Conservation (phyloP, 2,113 vertebrate species). For the Sterna hirundo region DNA sequence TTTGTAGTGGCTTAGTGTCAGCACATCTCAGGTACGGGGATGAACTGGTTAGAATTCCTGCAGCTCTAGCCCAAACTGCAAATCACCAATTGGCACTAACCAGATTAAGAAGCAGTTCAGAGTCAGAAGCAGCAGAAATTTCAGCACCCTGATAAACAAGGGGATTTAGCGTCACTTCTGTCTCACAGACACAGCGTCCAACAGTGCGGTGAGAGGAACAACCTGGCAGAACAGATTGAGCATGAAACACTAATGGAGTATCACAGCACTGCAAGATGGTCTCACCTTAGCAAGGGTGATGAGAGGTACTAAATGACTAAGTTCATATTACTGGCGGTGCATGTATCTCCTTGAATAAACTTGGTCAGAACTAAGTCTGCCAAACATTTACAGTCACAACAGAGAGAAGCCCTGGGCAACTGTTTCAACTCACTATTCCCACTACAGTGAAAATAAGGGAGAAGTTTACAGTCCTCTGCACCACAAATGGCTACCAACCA, state of each 20-base stretch:
- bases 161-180: not conserved
- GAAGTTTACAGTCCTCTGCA: not conserved
- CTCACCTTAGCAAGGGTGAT: not conserved
- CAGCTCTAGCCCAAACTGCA: not conserved
- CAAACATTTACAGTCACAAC: not conserved
- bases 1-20: not conserved
- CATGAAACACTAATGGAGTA: not conserved
- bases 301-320: not conserved
- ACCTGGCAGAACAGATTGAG: not conserved
- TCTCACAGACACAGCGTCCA: not conserved
- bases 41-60: not conserved
- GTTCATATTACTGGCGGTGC: not conserved
- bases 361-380: not conserved
- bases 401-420: not conserved
- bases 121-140: not conserved
- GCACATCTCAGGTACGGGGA: not conserved
- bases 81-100: not conserved
- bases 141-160: not conserved
- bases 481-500: not conserved
- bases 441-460: not conserved
- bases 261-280: rapidly evolving
- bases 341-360: not conserved
- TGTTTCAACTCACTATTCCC: not conserved
- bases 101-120: not conserved
- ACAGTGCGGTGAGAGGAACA: not conserved